These are phyloP conservation scores for Leucosticte australis DNA, from an alignment of 2,113 vertebrate species.

Conservation along the genomic window DNA sequence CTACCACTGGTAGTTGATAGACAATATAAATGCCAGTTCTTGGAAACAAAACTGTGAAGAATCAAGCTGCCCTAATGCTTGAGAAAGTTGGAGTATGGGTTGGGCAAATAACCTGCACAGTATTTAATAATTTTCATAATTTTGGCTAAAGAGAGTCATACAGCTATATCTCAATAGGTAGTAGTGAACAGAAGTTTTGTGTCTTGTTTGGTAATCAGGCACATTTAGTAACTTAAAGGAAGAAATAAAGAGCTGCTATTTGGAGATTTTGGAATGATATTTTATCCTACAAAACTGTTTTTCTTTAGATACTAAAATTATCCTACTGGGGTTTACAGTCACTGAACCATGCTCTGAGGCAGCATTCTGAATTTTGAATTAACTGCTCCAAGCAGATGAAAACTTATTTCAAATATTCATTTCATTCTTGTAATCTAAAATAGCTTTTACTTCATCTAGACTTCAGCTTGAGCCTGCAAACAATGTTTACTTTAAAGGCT, in stretches of 20 bases:
- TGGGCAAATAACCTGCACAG: not conserved
- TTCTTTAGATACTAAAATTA: not conserved
- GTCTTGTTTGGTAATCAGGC: not conserved
- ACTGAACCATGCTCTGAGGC: not conserved
- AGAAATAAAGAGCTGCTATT: not conserved
- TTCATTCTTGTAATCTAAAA: not conserved
- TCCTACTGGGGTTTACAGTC: not conserved
- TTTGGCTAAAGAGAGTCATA: not conserved
- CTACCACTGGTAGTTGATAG: not conserved
- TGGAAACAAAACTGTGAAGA: not conserved
- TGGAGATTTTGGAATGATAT: not conserved
- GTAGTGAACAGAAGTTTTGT: not conserved
- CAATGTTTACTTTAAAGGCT: not conserved
- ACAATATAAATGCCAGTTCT: not conserved
- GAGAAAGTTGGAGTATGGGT: not conserved
- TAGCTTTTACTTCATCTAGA: not conserved
- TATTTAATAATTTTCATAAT: not conserved
- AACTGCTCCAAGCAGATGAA: not conserved
- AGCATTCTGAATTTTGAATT: not conserved
- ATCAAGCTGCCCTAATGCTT: not conserved
- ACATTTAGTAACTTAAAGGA: not conserved
- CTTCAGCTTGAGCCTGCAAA: not conserved
- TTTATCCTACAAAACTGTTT: not conserved
- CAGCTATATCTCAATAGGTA: not conserved
- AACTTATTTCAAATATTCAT: not conserved